A percentile compares a stretch with the other conserved stretches of the same genome.
Conservation (phyloP, 2,888 invertebrate species). For the Eupeodes luniger region DNA sequence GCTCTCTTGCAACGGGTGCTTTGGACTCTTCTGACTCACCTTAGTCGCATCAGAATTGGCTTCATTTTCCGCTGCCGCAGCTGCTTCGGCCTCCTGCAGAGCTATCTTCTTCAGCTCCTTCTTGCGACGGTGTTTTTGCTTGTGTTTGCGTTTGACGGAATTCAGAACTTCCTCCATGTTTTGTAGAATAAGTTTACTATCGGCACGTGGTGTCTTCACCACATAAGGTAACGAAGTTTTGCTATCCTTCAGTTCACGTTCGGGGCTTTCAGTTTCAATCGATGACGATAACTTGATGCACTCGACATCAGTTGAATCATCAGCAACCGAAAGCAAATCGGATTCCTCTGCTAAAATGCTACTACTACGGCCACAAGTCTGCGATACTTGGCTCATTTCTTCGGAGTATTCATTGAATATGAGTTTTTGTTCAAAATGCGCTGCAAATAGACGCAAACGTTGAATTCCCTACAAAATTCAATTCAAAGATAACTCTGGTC, state of each 20-base stretch:
- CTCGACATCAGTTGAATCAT: slow-evolving; percentile 27
- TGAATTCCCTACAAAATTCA: slow-evolving; percentile 39
- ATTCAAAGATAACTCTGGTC: slow-evolving; percentile 12
- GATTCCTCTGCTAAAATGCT: slow-evolving; percentile 54
- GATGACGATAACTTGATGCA: slow-evolving; percentile 12
- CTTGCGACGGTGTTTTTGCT: slow-evolving; percentile 82
- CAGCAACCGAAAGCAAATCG: slow-evolving; percentile 37
- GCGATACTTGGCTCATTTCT: slow-evolving; percentile 71
- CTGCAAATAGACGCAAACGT: slow-evolving; percentile 62
- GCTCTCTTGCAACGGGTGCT: slow-evolving; percentile 79
- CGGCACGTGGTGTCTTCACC: slow-evolving; percentile 80
- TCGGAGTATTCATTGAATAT: slow-evolving; percentile 66
- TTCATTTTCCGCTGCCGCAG: slow-evolving; percentile 69
- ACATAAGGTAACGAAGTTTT: slow-evolving; percentile 77
- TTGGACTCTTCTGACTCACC: slow-evolving; percentile 68
- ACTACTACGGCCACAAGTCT: slow-evolving; percentile 38
- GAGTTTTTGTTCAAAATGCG: slow-evolving; percentile 44
- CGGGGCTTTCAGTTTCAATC: slow-evolving; percentile 28
- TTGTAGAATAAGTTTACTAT: slow-evolving; percentile 82
- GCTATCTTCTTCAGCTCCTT: slow-evolving; percentile 81
- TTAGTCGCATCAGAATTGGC: slow-evolving; percentile 65
- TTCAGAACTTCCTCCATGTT: slow-evolving; percentile 84
- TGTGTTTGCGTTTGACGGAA: slow-evolving; percentile 83
- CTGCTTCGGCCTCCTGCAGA: slow-evolving; percentile 78
- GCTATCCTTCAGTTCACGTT: not conserved